Conservation (phyloP, 2,888 invertebrate species). For the Pristionchus maxplancki region DNA sequence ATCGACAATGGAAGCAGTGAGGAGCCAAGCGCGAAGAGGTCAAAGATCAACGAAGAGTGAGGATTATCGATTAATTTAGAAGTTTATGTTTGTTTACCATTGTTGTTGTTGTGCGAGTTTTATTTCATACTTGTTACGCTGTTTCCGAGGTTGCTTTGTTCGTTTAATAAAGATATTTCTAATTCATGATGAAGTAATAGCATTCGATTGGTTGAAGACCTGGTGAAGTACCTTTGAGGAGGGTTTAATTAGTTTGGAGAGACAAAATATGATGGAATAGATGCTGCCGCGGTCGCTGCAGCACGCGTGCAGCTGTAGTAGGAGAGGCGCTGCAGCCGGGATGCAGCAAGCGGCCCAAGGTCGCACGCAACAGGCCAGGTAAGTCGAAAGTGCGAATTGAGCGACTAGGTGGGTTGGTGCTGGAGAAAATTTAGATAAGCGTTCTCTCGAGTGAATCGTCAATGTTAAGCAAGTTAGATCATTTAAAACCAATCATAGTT, state of each 20-base stretch:
- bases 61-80: conserved; percentile 50
- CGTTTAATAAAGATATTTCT: conserved; percentile 25
- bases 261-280: background rate
- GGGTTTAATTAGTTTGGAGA: background rate
- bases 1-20: background rate
- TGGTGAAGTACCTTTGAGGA: background rate
- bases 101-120: background rate
- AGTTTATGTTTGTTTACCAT: conserved; percentile 1
- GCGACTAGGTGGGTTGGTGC: background rate
- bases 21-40: conserved; percentile 8
- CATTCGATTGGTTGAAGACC: background rate
- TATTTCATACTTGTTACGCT: conserved; percentile 18
- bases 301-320: conserved; percentile 16
- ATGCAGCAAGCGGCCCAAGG: conserved; percentile 8
- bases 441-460: background rate
- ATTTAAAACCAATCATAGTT: too few species aligned
- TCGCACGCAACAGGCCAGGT: background rate
- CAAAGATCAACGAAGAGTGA: conserved; percentile 47
- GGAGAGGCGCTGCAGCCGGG: background rate
- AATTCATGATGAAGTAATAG: background rate
- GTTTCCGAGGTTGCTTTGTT: conserved; percentile 13
- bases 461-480: background rate
- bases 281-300: conserved; percentile 35
- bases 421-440: background rate
- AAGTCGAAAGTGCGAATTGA: background rate